Evolutionary conservation across 2,113 vertebrate species (phyloP), one percentile per base, ranked within the genome.

Genomic region (Prunella himalayana): DNA sequence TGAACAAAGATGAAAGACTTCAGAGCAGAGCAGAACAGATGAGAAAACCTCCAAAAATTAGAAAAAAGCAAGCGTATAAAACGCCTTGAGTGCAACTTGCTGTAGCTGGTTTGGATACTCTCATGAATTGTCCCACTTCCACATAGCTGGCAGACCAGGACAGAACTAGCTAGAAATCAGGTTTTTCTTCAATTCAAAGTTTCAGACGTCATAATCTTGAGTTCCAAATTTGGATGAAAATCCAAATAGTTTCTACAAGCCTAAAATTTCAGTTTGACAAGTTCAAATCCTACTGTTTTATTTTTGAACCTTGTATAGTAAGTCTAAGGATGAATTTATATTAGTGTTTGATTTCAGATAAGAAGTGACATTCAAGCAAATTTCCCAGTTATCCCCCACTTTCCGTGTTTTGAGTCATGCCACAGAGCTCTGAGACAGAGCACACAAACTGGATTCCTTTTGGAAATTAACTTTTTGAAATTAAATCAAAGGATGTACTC

Each of bases 1-100:
- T 68, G 81, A 95, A 44, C 27, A 79, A 89, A 89, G 90, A 95
- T 95, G 61, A 97, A 95, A 96, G 87, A 68, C 73, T 91, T 91
- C 84, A 79, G 51, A 95, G 42, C 14, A 81, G 65, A 94, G 64
- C n/a, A 81, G 56, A 95, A 59, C 3, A 65, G 60, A 89, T 63
- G 47, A 96, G 18, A 86, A 47, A 86, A 72, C 17, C 18, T 53
- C 7, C 13, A 64, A 63, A 64, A 56, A 31, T 41, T 24, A 6
- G 28, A 73, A 73, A 44, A 35, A 59, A 25, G 5, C 13, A 30
- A 7, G 24, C 2, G 3, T 33, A 30, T 61, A 50, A 86, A 95
- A 78, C 0, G 47, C 35, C 60, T 70, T 75, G 77, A 95, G 47
- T 78, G 11, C 27, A 84, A 60, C 47, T 78, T 89, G 42, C 47